Evolutionary conservation across 2,888 invertebrate genomes (phyloP).

Genomic region (Lacanobia oleracea): DNA sequence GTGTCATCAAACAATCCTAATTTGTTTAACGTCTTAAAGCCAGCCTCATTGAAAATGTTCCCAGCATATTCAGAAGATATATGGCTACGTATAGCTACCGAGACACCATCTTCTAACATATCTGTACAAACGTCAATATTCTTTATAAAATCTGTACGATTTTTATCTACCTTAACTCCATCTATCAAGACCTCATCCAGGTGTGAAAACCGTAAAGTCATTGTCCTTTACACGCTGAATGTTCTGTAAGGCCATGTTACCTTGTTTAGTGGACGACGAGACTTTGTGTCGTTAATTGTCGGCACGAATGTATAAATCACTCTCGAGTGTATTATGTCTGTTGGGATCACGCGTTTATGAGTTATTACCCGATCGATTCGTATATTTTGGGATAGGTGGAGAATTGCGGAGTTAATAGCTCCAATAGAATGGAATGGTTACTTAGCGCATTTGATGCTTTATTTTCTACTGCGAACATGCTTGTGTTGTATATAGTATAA

Average conservation of each 20-base stretch:
- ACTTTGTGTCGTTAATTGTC: slow-evolving; percentile 44
- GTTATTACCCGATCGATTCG: slow-evolving; percentile 39
- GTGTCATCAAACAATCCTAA: neutral
- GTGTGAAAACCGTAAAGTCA: slow-evolving; percentile 33
- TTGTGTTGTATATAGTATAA: neutral
- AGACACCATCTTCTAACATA: neutral
- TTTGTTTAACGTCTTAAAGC: neutral
- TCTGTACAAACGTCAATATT: neutral
- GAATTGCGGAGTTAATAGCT: neutral
- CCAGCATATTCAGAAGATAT: neutral
- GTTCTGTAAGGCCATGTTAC: slow-evolving; percentile 11
- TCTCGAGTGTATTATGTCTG: slow-evolving; percentile 45
- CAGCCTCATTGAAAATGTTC: neutral
- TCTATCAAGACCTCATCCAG: neutral
- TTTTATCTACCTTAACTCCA: neutral
- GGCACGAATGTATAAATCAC: slow-evolving; percentile 46
- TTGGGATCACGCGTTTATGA: slow-evolving; percentile 37
- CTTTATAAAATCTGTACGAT: neutral
- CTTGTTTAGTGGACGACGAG: slow-evolving; percentile 22
- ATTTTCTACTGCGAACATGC: neutral
- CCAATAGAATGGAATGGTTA: neutral
- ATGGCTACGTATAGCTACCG: too few species aligned
- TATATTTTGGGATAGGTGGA: slow-evolving; percentile 1
- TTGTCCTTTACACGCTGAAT: slow-evolving; percentile 15
- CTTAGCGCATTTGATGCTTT: too few species aligned